Base-by-base conservation (phyloP, 2,797 vertebrate species). In the Pangasius larnaudii region DNA sequence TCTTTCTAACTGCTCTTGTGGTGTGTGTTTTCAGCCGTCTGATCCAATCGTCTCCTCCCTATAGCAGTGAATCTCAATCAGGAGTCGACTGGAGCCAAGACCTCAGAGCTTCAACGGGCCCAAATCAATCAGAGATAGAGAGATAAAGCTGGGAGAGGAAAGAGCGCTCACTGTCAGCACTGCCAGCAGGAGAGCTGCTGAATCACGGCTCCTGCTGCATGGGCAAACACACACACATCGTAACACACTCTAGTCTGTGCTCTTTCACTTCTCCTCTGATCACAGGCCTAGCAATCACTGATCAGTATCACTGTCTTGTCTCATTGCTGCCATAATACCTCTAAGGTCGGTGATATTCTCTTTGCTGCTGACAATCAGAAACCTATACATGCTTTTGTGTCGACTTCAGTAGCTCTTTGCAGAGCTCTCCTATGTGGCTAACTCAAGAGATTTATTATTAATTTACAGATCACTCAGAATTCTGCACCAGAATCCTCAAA, bases 121-220 rank as follows among this genome's bases (percentile, higher is more conserved):
- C 85, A 84, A 89, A 90, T 91, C 91, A 89, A 91, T 90, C 87
- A 58, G 87, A 85, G 91, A 88, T 85, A 87, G 87, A 87, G 88
- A 86, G 89, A 91, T 90, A 78, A 74, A 56, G 13, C 56, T 30
- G 67, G 67, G 42, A 80, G 84, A 90, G 86, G 75, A 79, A 67
- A 51, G 83, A 67, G 53, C 30, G 39, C 78, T 82, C 51, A 82
- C 65, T 71, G 89, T 84, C 89, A 87, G 89, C 53, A 78, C 36
- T 59, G 85, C 84, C 89, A 89, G 89, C 89, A 89, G 80, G 85
- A 90, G 67, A 88, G 80, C 33, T 87, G 88, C 89, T 91, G 89
- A 91, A 90, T 91, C 88, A 89, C 2, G 39, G 75, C 59, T 58
- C 27, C 75, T 87, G 75, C 77, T 80, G 61, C 61, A 49, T 24